Evolutionary conservation across 2,113 vertebrate genomes (phyloP), one percentile per base, ranked within the genome.

Genomic region (Brachypteracias leptosomus): DNA sequence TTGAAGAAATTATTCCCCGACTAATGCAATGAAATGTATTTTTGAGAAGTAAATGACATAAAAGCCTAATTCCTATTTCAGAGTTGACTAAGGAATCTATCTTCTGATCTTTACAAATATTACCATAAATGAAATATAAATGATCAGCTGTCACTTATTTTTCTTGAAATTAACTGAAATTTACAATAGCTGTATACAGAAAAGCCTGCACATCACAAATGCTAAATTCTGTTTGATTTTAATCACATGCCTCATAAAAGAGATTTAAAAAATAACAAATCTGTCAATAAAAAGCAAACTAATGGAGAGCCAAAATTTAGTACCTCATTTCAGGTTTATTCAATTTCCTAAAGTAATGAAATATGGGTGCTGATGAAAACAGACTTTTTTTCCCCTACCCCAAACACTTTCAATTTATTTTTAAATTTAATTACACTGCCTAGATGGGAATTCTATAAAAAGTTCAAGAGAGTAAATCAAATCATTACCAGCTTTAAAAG

Each of bases 201-300:
- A 66, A 46, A 61, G 59, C 62, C 61, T 66, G 79, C 65, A 71
- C 42, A 73, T 74, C 33, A 25, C 28, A 90, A 86, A 42, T 67
- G 38, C 63, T 91, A 85, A 84, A 70, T 51, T 25, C 13, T 79
- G 31, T 93, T 83, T 84, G 49, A 88, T 92, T 97, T 96, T 91
- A 94, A 89, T 89, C 35, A 5, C 26, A 49, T 44, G 13, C 22
- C 47, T 96, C 80, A 88, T 89, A 93, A 94, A 93, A 93, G 29
- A 40, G 57, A 96, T 88, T 94, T 92, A 16, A 83, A 86, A 95
- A 77, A 89, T 51, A 91, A 92, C 40, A 97, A 79, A 88, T 77
- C 44, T 97, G 62, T 73, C 70, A 90, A 77, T 75, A 88, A 94
- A 92, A 96, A 73, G 10, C 26, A 96, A 71, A 84, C 35, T 88